Evolutionary conservation across 2,888 invertebrate genomes (phyloP), one percentile per base, ranked within the genome.

Genomic region (Nymphalis c-album): DNA sequence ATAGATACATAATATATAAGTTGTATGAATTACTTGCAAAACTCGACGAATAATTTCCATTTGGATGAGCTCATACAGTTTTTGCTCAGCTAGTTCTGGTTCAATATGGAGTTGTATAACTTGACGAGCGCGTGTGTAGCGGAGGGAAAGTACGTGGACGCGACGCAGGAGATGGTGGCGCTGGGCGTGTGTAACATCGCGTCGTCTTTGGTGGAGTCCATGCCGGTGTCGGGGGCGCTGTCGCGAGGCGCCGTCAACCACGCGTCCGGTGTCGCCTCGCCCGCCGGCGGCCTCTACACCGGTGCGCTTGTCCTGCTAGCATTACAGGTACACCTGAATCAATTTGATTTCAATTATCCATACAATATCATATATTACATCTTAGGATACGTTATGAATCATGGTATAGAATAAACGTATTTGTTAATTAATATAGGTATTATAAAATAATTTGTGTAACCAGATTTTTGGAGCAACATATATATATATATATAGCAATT

Each of bases 201-300:
- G 65, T 97, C 98, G 2, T 96, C 97, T 20, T 96, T 98, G 81
- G 96, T 97, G 76, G 96, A 95, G 60, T 96, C 98, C 1, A 97
- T 98, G 94, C 98, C 98, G 18, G 96, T 98, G 70, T 96, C 97
- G 59, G 98, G 97, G 70, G 97, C 97, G 6, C 96, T 97, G 83
- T 96, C 97, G 7, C 94, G 97, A 71, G 96, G 98, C 72, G 98
- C 98, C 71, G 98, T 98, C 46, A 98, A 98, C 92, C 97, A 98
- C 85, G 97, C 97, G 35, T 97, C 97, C 78, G 98, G 98, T 10
- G 98, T 98, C 4, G 95, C 95, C 80, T 96, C 97, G 48, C 97
- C 98, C 18, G 94, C 97, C 78, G 97, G 97, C 62, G 98, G 98
- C 1, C 92, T 97, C 60, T 96, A 96, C 80, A 97, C 97, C 62